A percentile compares a stretch with the other conserved stretches of the same genome.
Evolutionary conservation across 2,797 vertebrate species (phyloP).

Genomic region (Labeo calbasu): DNA sequence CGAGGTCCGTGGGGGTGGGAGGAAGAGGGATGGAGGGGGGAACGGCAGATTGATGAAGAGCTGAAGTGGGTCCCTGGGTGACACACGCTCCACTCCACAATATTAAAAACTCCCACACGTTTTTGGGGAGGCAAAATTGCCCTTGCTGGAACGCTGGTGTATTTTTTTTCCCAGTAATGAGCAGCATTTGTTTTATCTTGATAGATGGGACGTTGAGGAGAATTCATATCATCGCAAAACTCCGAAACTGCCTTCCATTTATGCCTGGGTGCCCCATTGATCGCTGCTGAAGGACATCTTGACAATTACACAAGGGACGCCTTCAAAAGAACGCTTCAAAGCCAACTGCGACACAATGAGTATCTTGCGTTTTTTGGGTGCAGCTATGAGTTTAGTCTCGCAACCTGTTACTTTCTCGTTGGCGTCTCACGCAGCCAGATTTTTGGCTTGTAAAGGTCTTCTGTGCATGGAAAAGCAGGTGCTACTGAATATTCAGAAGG

Average conservation of each 20-base stretch:
- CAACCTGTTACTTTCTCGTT: conserved; percentile 46
- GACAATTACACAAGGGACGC: conserved; percentile 36
- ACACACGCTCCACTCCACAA: conserved; percentile 71
- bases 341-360: conserved; percentile 30
- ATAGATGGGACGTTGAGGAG: conserved; percentile 68
- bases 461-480: neutral
- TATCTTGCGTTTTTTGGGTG: conserved; percentile 9
- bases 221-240: conserved; percentile 59
- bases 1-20: conserved; percentile 53
- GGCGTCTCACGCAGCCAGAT: conserved; percentile 21
- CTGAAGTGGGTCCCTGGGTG: conserved; percentile 75
- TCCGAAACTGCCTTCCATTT: conserved; percentile 44
- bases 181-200: conserved; percentile 72
- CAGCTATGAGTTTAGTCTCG: conserved; percentile 10
- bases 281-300: conserved; percentile 59
- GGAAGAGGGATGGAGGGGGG: conserved; percentile 37
- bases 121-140: conserved; percentile 73
- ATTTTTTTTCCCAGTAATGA: conserved; percentile 68
- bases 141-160: conserved; percentile 68
- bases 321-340: conserved; percentile 42
- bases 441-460: conserved; percentile 40
- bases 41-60: conserved; percentile 81
- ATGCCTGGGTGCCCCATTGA: conserved; percentile 42
- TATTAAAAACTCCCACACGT: conserved; percentile 84
- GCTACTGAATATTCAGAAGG: conserved; percentile 8